Conservation (phyloP, 2,797 vertebrate genomes). For the Enteromius afrohamiltoni region DNA sequence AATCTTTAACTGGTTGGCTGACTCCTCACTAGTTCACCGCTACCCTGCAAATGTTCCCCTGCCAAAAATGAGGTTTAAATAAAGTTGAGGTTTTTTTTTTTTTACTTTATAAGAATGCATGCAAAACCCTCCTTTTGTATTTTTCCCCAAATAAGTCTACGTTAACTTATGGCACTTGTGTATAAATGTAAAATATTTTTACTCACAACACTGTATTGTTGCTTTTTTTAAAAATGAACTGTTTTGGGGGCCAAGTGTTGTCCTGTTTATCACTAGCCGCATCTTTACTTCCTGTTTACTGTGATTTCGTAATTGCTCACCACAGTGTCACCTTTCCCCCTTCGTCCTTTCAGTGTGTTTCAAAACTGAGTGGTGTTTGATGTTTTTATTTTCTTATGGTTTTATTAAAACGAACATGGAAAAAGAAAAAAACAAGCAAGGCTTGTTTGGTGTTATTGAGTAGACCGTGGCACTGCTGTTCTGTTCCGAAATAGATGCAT, state of each 20-base stretch:
- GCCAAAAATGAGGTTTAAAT: background rate
- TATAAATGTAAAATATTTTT: constrained; percentile 82
- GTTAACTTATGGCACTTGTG: constrained; percentile 78
- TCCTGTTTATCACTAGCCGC: constrained; percentile 69
- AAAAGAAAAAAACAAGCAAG: constrained; percentile 56
- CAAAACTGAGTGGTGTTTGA: constrained; percentile 76
- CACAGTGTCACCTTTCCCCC: constrained; percentile 60
- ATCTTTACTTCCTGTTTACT: constrained; percentile 70
- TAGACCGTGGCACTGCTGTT: constrained; percentile 66
- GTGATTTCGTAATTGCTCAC: constrained; percentile 74
- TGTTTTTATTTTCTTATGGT: constrained; percentile 76
- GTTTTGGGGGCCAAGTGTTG: constrained; percentile 67
- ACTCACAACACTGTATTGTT: constrained; percentile 78
- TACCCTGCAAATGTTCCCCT: constrained; percentile 37
- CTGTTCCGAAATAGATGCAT: constrained; percentile 59
- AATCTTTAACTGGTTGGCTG: constrained; percentile 9
- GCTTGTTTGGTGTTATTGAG: constrained; percentile 68
- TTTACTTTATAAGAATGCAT: background rate
- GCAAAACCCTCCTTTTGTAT: background rate
- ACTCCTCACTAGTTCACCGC: constrained; percentile 37
- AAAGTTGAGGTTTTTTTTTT: background rate
- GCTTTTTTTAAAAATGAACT: constrained; percentile 71
- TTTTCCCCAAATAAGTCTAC: constrained; percentile 60
- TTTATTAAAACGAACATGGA: constrained; percentile 73
- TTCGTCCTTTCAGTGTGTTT: constrained; percentile 71